Percentiles rank a stretch among this genome's conserved stretches.
phyloP scores from a whole-genome alignment of 2,888 invertebrate genomes.

The Keiferia lycopersicella region DNA sequence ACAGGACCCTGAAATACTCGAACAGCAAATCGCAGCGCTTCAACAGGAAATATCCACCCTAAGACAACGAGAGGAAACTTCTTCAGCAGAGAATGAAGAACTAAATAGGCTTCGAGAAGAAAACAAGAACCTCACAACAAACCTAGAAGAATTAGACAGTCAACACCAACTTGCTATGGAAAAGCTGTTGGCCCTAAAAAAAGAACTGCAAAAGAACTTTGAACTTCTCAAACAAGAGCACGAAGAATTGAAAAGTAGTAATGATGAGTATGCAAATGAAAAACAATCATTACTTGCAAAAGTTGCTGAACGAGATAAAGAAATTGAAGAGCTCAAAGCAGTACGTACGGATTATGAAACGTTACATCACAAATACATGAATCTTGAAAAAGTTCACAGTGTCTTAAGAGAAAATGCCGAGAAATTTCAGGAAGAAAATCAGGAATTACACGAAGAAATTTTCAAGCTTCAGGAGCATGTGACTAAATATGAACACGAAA shows the following conservation, averaged over 20 bases:
- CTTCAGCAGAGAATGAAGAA: slow-evolving; percentile 63
- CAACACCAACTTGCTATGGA: slow-evolving; percentile 88
- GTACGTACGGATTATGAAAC: slow-evolving; percentile 64
- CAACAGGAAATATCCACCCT: slow-evolving; percentile 70
- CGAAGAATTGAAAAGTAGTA: slow-evolving; percentile 68
- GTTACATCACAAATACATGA: slow-evolving; percentile 71
- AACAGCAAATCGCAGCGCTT: slow-evolving; percentile 61
- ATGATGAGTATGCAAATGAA: slow-evolving; percentile 71
- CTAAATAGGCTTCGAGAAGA: slow-evolving; percentile 78
- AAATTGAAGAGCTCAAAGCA: slow-evolving; percentile 53
- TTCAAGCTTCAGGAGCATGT: slow-evolving; percentile 75
- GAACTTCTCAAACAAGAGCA: slow-evolving; percentile 72
- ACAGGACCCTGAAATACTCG: slow-evolving; percentile 56
- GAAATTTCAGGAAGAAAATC: slow-evolving; percentile 78
- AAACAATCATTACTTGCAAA: slow-evolving; percentile 64
- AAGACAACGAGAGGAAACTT: slow-evolving; percentile 53
- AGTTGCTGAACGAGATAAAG: slow-evolving; percentile 70
- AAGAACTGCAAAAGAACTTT: slow-evolving; percentile 77
- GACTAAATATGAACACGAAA: slow-evolving; percentile 70
- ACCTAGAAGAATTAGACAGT: slow-evolving; percentile 86
- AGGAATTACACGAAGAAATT: slow-evolving; percentile 76
- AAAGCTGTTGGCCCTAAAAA: slow-evolving; percentile 77
- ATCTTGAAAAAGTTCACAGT: slow-evolving; percentile 70
- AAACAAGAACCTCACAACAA: slow-evolving; percentile 79
- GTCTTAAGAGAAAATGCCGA: slow-evolving; percentile 72